Evolutionary conservation across 2,797 vertebrate species (phyloP).

Genomic region (Lagocephalus sceleratus): DNA sequence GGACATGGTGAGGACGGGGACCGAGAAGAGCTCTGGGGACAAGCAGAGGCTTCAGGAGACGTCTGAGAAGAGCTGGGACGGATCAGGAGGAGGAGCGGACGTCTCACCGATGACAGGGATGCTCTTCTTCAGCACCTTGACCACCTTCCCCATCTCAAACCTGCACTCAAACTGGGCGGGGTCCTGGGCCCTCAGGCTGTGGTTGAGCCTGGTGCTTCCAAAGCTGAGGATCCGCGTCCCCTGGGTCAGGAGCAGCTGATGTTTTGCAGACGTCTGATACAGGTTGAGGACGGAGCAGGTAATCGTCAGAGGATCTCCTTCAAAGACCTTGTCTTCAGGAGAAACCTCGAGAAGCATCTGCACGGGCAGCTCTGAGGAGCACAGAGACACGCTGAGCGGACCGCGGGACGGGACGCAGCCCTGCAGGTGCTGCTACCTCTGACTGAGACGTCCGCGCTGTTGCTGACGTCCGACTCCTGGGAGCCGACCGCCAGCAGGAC

Average conservation of each 20-base stretch:
- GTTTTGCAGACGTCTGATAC: rapidly evolving
- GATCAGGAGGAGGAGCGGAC: not conserved
- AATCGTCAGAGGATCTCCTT: conserved; percentile 69
- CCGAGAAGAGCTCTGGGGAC: conserved; percentile 73
- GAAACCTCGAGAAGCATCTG: conserved; percentile 43
- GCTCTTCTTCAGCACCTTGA: conserved; percentile 12
- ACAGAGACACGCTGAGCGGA: not conserved
- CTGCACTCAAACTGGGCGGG: conserved; percentile 61
- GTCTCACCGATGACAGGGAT: conserved; percentile 70
- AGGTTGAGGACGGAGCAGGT: conserved; percentile 30
- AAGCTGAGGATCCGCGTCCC: conserved; percentile 21
- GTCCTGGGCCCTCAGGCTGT: conserved; percentile 31
- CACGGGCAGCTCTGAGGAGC: conserved; percentile 55
- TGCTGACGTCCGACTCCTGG: conserved; percentile 49
- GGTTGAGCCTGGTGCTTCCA: conserved; percentile 3
- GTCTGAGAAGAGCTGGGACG: not conserved
- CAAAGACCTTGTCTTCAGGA: conserved; percentile 51
- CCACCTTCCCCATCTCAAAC: conserved; percentile 7
- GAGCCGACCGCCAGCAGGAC: conserved; percentile 4
- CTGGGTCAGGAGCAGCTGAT: conserved; percentile 41
- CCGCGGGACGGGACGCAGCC: not conserved
- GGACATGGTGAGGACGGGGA: conserved; percentile 57
- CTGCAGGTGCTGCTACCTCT: conserved; percentile 40
- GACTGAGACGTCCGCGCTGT: conserved; percentile 32
- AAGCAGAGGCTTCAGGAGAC: too few relatives aligned